phyloP scores from a whole-genome alignment of 1,140 invertebrate species.

The Daktulosphaira vitifoliae region DNA sequence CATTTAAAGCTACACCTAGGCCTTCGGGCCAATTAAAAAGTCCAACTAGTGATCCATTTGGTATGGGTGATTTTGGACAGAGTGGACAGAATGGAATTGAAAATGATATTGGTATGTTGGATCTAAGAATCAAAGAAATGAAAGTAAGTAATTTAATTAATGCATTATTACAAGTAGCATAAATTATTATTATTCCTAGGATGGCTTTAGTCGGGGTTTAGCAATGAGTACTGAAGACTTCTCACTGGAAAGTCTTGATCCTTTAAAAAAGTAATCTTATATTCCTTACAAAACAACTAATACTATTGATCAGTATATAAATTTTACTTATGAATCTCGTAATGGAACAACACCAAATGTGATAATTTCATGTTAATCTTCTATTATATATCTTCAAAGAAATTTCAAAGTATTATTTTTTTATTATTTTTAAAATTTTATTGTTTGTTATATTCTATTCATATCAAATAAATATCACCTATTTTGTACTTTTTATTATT shows the following conservation, averaged over 20 bases:
- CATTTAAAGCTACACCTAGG: constrained; percentile 34
- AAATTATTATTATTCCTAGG: no score
- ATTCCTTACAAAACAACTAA: background rate
- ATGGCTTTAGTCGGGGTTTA: constrained; percentile 71
- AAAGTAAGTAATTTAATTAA: constrained; percentile 50
- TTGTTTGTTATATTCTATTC: constrained; percentile 17
- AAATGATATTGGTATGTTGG: constrained; percentile 63
- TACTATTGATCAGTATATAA: background rate
- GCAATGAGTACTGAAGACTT: constrained; percentile 74
- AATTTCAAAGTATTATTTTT: constrained; percentile 31
- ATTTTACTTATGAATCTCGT: constrained; percentile 5
- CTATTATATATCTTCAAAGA: background rate
- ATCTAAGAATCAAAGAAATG: constrained; percentile 72
- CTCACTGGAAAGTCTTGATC: constrained; percentile 75
- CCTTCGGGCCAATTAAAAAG: constrained; percentile 8
- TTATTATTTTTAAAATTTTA: constrained; percentile 22
- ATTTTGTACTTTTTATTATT: constrained; percentile 22
- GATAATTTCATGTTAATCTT: constrained; percentile 11
- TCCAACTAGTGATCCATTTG: constrained; percentile 54
- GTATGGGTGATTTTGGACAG: constrained; percentile 62
- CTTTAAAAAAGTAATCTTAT: constrained; percentile 49
- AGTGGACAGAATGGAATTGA: constrained; percentile 47
- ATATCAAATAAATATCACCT: background rate
- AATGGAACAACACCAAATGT: constrained; percentile 6
- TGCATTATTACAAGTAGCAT: background rate